Evolutionary conservation across 2,888 invertebrate genomes (phyloP).

Genomic region (Lycia hirtaria): DNA sequence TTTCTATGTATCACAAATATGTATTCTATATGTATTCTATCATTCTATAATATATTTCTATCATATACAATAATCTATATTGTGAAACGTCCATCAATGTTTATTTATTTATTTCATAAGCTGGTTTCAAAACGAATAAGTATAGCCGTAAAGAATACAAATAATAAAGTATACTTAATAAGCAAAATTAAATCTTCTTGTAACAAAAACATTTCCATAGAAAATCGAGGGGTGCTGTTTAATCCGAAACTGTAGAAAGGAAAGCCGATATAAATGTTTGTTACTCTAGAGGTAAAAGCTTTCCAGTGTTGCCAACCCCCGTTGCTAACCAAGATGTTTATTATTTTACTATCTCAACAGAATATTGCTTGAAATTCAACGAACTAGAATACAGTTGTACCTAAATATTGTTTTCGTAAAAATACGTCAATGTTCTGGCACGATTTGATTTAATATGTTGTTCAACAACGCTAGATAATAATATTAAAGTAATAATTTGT

Average conservation of each 20-base stretch:
- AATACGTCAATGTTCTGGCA: not conserved
- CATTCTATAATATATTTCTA: no score
- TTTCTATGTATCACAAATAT: no score
- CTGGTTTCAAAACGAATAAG: not conserved
- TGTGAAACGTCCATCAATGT: no score
- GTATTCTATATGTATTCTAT: no score
- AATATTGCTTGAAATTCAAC: conserved; percentile 4
- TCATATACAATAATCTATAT: no score
- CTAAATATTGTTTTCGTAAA: not conserved
- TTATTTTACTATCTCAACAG: conserved; percentile 19
- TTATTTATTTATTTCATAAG: no score
- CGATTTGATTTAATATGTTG: not conserved
- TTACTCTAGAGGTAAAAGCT: conserved; percentile 33
- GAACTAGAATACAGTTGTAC: conserved; percentile 6
- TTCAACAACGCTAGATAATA: not conserved
- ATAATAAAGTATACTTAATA: conserved; percentile 1
- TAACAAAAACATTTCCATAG: conserved; percentile 10
- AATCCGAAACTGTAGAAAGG: conserved; percentile 19
- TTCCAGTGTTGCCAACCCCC: conserved; percentile 34
- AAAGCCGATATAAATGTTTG: conserved; percentile 19
- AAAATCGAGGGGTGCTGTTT: not conserved
- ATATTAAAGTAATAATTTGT: conserved; percentile 1
- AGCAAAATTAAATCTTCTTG: not conserved
- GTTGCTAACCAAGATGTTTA: conserved; percentile 22
- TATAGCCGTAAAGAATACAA: no score